Percentiles rank a stretch among this genome's conserved stretches.
Conservation (phyloP, 1,140 invertebrate genomes). For the Sitobion miscanthi region DNA sequence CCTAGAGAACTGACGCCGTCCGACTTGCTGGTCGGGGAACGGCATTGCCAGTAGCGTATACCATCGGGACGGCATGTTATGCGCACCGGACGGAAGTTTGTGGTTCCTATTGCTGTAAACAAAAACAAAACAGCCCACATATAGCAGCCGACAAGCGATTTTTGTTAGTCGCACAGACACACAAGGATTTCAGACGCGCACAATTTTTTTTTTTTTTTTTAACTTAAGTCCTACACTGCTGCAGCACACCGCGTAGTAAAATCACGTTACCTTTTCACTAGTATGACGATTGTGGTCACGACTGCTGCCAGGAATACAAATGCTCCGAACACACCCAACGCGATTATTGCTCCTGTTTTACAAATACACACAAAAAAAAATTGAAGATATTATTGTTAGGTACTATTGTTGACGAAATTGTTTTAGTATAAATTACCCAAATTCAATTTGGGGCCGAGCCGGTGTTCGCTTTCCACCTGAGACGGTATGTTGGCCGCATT, state of each 20-base stretch:
- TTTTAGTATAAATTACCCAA: slow-evolving; percentile 65
- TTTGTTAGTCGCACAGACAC: slow-evolving; percentile 51
- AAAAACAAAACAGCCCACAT: slow-evolving; percentile 57
- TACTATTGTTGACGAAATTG: background rate
- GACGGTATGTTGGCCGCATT: slow-evolving; percentile 70
- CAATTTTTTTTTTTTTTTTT: background rate
- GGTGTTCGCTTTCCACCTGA: slow-evolving; percentile 69
- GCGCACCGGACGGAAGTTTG: slow-evolving; percentile 62
- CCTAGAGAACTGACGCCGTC: slow-evolving; percentile 79
- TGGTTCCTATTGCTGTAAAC: slow-evolving; percentile 60
- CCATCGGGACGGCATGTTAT: slow-evolving; percentile 77
- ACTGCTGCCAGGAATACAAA: slow-evolving; percentile 89
- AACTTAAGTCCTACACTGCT: background rate
- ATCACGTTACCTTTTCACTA: slow-evolving; percentile 83
- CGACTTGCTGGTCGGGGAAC: slow-evolving; percentile 89
- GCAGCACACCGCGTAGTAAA: background rate
- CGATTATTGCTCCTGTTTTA: slow-evolving; percentile 79
- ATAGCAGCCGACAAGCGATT: slow-evolving; percentile 56
- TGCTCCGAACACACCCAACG: slow-evolving; percentile 85
- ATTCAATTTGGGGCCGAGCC: slow-evolving; percentile 77
- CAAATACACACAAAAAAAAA: slow-evolving; percentile 51
- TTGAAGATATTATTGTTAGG: no score
- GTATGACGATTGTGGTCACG: slow-evolving; percentile 85
- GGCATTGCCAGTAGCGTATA: slow-evolving; percentile 87
- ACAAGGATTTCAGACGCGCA: slow-evolving; percentile 41